Conservation (phyloP, 2,888 invertebrate genomes). For the Chironomus tentans region DNA sequence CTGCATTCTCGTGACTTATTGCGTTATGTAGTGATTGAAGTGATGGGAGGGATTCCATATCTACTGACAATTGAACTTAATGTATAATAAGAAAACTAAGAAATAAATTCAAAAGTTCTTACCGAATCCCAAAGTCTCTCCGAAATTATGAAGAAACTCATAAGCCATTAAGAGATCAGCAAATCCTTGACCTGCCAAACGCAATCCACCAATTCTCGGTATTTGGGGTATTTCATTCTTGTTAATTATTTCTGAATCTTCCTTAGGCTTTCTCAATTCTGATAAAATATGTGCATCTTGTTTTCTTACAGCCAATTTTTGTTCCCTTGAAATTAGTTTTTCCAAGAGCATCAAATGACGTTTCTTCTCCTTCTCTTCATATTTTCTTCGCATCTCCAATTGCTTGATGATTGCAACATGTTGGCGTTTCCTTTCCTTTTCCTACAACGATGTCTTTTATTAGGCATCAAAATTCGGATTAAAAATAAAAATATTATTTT, state of each 20-base stretch:
- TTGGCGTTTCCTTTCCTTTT: constrained; percentile 79
- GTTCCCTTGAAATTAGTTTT: constrained; percentile 74
- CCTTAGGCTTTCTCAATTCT: constrained; percentile 75
- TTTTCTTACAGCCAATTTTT: constrained; percentile 63
- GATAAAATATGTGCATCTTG: constrained; percentile 60
- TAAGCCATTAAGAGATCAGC: constrained; percentile 90
- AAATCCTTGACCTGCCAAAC: constrained; percentile 79
- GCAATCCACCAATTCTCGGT: constrained; percentile 68
- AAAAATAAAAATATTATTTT: constrained; percentile 30
- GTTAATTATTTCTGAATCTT: constrained; percentile 78
- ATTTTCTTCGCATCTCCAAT: constrained; percentile 73
- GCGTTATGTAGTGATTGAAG: constrained; percentile 80
- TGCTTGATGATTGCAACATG: constrained; percentile 84
- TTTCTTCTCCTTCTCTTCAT: constrained; percentile 72
- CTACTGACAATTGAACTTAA: constrained; percentile 40
- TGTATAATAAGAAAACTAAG: too few relatives aligned
- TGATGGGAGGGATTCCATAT: constrained; percentile 78
- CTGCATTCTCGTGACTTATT: constrained; percentile 62
- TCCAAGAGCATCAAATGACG: constrained; percentile 63
- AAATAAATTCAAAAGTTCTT: constrained; percentile 36
- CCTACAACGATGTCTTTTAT: constrained; percentile 44
- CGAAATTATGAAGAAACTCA: constrained; percentile 94
- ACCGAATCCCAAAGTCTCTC: constrained; percentile 89
- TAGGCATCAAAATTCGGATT: constrained; percentile 26
- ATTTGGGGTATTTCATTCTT: constrained; percentile 62